Conservation (phyloP, 2,113 vertebrate genomes). For the Dendropsophus ebraccatus region DNA sequence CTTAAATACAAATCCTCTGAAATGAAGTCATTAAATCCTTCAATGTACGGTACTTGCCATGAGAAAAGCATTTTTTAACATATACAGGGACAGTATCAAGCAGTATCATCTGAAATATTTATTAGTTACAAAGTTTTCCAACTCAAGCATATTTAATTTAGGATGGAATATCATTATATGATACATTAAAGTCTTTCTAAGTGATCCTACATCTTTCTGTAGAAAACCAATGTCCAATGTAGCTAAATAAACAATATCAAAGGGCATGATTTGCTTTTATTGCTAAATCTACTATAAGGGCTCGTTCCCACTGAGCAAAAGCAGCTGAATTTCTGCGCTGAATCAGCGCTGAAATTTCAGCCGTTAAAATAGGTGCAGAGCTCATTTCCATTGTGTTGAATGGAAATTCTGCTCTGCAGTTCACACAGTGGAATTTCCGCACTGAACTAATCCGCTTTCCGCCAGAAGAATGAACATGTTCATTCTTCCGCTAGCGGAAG, state of each 20-base stretch:
- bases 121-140: conserved; percentile 10
- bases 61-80: not conserved
- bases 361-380: too few species aligned
- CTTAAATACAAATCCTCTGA: not conserved
- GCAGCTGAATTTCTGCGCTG: too few species aligned
- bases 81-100: conserved; percentile 8
- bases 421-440: too few species aligned
- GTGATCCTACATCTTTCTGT: conserved; percentile 1
- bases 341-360: too few species aligned
- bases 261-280: not conserved
- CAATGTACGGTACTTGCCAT: not conserved
- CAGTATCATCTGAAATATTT: conserved; percentile 26
- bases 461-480: too few species aligned
- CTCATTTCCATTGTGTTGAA: too few species aligned
- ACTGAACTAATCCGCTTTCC: too few species aligned
- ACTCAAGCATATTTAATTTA: conserved; percentile 40
- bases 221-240: not conserved
- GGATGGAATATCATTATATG: conserved; percentile 21
- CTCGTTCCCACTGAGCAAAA: too few species aligned
- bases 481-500: too few species aligned
- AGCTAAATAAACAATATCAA: not conserved
- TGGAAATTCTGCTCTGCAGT: too few species aligned
- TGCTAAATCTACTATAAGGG: not conserved
- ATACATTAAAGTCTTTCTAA: conserved; percentile 6
- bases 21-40: conserved; percentile 27